Conservation (phyloP, 2,113 vertebrate species). For the Scopus umbretta region DNA sequence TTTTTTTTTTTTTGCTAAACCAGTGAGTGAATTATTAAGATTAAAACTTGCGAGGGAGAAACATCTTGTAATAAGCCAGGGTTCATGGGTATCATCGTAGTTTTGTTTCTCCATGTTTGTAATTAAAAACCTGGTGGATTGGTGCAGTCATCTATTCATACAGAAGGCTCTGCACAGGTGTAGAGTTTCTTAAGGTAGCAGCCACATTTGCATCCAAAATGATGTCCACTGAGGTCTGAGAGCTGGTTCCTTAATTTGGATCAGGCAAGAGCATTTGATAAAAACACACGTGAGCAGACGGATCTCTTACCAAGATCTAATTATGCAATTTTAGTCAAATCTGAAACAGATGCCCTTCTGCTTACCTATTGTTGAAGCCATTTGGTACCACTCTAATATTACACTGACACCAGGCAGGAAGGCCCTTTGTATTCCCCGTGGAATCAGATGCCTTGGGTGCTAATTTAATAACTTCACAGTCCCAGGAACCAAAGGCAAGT, state of each 20-base stretch:
- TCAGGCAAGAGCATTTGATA: not conserved
- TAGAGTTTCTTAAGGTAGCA: not conserved
- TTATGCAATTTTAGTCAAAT: constrained; percentile 74
- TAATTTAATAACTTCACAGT: constrained; percentile 56
- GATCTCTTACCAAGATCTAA: constrained; percentile 71
- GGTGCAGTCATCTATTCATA: not conserved
- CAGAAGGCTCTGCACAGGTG: not conserved
- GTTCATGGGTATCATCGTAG: not conserved
- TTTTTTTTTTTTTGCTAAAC: not conserved
- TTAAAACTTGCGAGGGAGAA: not conserved
- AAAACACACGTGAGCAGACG: constrained; percentile 40
- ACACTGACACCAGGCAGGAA: constrained; percentile 65
- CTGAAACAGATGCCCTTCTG: constrained; percentile 77
- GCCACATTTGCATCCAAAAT: not conserved
- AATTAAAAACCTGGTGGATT: not conserved
- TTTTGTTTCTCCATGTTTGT: not conserved
- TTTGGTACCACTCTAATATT: constrained; percentile 74
- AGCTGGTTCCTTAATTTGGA: not conserved
- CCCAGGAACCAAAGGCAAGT: not conserved
- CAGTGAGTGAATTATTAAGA: not conserved
- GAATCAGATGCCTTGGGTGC: constrained; percentile 52
- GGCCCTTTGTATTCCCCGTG: constrained; percentile 44
- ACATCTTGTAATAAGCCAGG: not conserved
- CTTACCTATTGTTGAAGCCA: constrained; percentile 70
- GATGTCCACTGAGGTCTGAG: not conserved